phyloP scores from a whole-genome alignment of 2,113 vertebrate species.

The Cynopterus brachyotis region DNA sequence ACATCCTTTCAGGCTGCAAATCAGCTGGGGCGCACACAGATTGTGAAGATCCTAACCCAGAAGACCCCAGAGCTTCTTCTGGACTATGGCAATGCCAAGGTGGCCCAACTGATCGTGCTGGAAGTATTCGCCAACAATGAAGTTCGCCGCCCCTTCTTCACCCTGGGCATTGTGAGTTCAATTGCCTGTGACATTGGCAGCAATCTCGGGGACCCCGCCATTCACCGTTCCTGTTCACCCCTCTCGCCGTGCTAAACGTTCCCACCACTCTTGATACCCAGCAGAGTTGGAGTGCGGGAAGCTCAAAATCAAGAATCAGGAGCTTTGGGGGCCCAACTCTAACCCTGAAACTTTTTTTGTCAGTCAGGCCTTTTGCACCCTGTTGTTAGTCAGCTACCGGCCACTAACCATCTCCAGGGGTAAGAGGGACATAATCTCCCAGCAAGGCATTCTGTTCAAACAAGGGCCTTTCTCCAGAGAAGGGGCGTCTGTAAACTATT shows the following conservation, averaged over 20 bases:
- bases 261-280: not conserved
- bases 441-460: not conserved
- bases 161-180: conserved; percentile 76
- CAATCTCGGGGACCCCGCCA: too few relatives aligned
- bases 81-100: not conserved
- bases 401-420: not conserved
- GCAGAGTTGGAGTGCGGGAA: too few relatives aligned
- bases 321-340: not conserved
- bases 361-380: not conserved
- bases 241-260: not conserved
- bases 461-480: too few relatives aligned
- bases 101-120: conserved; percentile 57
- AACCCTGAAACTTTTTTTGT: not conserved
- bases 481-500: not conserved
- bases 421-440: not conserved
- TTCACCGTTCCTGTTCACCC: not conserved
- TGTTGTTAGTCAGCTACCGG: not conserved
- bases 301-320: not conserved
- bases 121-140: conserved; percentile 46
- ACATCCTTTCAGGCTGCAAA: conserved; percentile 57
- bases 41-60: conserved; percentile 42
- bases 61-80: conserved; percentile 1
- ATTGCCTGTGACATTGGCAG: not conserved
- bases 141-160: conserved; percentile 55
- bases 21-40: conserved; percentile 40